phyloP scores from a whole-genome alignment of 2,113 vertebrate species.

The Gila orcuttii region DNA sequence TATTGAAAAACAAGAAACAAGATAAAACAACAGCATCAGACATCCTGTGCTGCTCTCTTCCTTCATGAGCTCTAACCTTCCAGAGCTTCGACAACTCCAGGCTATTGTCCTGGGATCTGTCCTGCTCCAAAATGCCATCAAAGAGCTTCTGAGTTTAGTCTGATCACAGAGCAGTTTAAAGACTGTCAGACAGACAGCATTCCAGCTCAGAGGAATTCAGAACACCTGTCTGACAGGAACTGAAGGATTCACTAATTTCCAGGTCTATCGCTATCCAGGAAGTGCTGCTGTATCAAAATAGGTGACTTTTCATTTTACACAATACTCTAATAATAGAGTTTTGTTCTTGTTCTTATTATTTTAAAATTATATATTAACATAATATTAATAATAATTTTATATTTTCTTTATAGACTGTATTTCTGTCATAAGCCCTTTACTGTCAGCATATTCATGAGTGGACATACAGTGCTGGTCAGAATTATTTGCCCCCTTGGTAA shows the following conservation, averaged over 20 bases:
- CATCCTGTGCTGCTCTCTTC: constrained; percentile 64
- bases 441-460: too few species aligned
- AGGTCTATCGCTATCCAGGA: not conserved
- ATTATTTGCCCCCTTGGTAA: too few species aligned
- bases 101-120: constrained; percentile 49
- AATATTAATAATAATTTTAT: not conserved
- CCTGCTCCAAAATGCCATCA: constrained; percentile 70
- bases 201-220: constrained; percentile 28
- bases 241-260: not conserved
- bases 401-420: too few species aligned
- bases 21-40: constrained; percentile 68
- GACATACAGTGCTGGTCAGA: too few species aligned
- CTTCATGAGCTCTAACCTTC: constrained; percentile 74
- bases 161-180: constrained; percentile 43
- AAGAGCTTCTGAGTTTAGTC: constrained; percentile 38
- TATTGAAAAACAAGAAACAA: constrained; percentile 55
- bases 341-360: not conserved
- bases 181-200: constrained; percentile 27
- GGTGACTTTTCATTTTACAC: not conserved
- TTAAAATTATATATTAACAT: not conserved
- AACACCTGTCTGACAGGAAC: constrained; percentile 9
- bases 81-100: constrained; percentile 63
- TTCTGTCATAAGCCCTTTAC: too few species aligned
- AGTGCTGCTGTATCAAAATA: not conserved
- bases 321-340: not conserved